Conservation (phyloP, 2,888 invertebrate species). For the Nycteola revayana region DNA sequence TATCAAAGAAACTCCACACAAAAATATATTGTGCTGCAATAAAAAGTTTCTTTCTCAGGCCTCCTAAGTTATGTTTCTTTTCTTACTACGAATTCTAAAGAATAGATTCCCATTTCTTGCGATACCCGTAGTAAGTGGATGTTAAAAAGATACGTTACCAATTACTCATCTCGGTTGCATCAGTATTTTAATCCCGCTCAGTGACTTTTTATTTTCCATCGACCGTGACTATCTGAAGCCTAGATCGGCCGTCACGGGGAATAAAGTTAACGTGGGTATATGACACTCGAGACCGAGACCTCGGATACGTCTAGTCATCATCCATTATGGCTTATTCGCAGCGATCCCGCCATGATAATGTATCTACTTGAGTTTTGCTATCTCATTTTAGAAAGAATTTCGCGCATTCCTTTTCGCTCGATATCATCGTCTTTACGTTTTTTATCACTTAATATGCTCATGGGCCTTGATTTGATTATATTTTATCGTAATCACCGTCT, state of each 20-base stretch:
- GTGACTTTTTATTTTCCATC: slow-evolving; percentile 33
- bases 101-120: too few species aligned
- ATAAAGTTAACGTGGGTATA: slow-evolving; percentile 50
- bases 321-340: slow-evolving; percentile 51
- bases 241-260: slow-evolving; percentile 40
- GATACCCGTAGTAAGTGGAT: too few species aligned
- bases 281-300: slow-evolving; percentile 45
- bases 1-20: too few species aligned
- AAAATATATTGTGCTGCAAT: too few species aligned
- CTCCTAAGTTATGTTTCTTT: too few species aligned
- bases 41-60: too few species aligned
- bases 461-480: too few species aligned
- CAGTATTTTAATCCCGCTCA: slow-evolving; percentile 11
- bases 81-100: too few species aligned
- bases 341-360: slow-evolving; percentile 40
- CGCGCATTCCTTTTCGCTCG: slow-evolving; percentile 27
- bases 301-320: slow-evolving; percentile 49
- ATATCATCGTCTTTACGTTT: slow-evolving; percentile 9
- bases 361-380: slow-evolving; percentile 39
- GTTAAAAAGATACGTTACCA: too few species aligned
- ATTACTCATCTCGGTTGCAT: background rate
- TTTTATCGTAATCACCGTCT: too few species aligned
- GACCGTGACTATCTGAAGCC: slow-evolving; percentile 41
- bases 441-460: too few species aligned
- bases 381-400: slow-evolving; percentile 40